Evolutionary conservation across 2,113 vertebrate species (phyloP).

Genomic region (Mystacornis crossleyi): DNA sequence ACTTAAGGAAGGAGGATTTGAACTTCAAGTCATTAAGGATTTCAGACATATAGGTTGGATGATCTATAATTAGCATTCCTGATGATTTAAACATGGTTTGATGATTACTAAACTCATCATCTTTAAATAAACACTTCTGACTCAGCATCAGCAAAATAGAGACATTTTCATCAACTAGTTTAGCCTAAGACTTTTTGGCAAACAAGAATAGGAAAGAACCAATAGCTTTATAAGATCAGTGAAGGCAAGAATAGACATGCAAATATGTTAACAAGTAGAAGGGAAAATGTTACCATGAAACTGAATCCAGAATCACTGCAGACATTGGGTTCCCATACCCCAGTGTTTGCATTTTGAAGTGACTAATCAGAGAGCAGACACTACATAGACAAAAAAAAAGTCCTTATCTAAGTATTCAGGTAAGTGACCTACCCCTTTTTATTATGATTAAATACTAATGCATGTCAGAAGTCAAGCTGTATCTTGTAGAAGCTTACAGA

Average conservation of each 20-base stretch:
- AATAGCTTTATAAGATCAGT: neutral
- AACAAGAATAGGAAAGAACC: neutral
- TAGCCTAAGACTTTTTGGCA: constrained; percentile 48
- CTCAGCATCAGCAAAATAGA: constrained; percentile 51
- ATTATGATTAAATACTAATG: neutral
- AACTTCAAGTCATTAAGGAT: neutral
- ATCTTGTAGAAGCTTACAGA: neutral
- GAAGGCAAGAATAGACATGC: constrained; percentile 49
- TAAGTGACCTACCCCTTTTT: neutral
- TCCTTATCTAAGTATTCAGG: neutral
- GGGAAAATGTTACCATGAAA: constrained; percentile 40
- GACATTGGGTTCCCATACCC: constrained; percentile 17
- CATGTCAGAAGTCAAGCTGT: neutral
- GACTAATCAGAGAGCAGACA: constrained; percentile 39
- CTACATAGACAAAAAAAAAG: neutral
- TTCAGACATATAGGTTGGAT: constrained; percentile 44
- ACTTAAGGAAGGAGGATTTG: neutral
- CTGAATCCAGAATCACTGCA: neutral
- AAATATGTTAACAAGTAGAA: neutral
- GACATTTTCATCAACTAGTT: constrained; percentile 58
- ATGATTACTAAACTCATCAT: constrained; percentile 57
- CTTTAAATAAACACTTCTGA: constrained; percentile 59
- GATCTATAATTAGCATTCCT: constrained; percentile 42
- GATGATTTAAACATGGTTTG: constrained; percentile 43
- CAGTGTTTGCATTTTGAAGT: neutral